Evolutionary conservation across 30 jellyfish, hydroid and myxozoan species (phyloP).

Genomic region (Nemopilema nomurai): DNA sequence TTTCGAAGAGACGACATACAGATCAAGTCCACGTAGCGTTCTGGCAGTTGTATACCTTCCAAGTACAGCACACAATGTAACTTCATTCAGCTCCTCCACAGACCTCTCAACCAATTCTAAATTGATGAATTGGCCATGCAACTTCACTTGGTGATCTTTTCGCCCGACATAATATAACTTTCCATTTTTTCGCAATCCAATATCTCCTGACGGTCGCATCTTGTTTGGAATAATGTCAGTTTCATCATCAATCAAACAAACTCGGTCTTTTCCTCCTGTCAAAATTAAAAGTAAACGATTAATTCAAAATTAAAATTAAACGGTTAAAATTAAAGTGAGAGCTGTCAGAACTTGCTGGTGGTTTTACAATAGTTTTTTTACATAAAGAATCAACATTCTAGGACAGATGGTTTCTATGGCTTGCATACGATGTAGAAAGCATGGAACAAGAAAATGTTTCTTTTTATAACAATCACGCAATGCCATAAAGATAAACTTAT

Average conservation of each 20-base stretch:
- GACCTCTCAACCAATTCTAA: slow-evolving; percentile 38
- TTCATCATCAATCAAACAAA: slow-evolving; percentile 62
- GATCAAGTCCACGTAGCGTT: not conserved
- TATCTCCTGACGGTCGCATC: slow-evolving; percentile 86
- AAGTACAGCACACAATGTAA: slow-evolving; percentile 30
- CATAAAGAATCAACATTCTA: no score
- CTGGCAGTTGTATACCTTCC: not conserved
- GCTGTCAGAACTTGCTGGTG: no score
- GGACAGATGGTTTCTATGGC: no score
- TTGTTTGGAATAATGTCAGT: slow-evolving; percentile 13
- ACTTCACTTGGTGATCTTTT: slow-evolving; percentile 66
- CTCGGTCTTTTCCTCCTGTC: slow-evolving; percentile 72
- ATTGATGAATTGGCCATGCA: slow-evolving; percentile 74
- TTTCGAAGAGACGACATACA: slow-evolving; percentile 15
- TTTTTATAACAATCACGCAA: no score
- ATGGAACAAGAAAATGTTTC: no score
- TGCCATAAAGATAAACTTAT: no score
- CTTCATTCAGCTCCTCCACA: slow-evolving; percentile 26
- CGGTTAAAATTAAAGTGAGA: no score
- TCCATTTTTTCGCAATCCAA: slow-evolving; percentile 59
- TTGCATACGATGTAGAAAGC: no score
- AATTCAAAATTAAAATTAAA: no score
- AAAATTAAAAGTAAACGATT: not conserved
- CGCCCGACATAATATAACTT: slow-evolving; percentile 71
- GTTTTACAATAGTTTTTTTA: no score